Percentiles rank a stretch among this genome's conserved stretches.
Conservation (phyloP, 2,797 vertebrate species). For the Choloepus didactylus region DNA sequence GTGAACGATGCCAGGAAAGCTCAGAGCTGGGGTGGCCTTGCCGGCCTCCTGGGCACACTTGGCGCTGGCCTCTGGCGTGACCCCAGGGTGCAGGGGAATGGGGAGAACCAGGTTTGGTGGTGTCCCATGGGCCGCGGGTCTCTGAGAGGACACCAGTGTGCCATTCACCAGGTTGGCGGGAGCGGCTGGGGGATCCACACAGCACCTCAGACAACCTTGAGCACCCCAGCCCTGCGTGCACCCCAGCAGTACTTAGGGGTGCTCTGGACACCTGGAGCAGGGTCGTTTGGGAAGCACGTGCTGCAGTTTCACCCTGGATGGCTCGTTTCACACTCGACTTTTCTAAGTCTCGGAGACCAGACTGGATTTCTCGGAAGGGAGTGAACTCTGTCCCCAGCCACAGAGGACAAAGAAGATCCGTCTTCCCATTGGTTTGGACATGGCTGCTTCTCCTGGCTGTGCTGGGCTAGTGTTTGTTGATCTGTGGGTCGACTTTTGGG, state of each 20-base stretch:
- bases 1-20: neutral
- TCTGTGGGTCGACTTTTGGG: neutral
- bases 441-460: neutral
- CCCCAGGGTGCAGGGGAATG: neutral
- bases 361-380: neutral
- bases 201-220: too few relatives aligned
- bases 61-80: neutral
- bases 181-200: too few relatives aligned
- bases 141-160: too few relatives aligned
- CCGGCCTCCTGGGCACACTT: too few relatives aligned
- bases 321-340: neutral
- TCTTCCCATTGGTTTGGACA: neutral
- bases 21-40: neutral
- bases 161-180: too few relatives aligned
- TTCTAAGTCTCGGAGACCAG: conserved; percentile 38
- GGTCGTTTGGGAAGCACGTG: too few relatives aligned
- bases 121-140: too few relatives aligned
- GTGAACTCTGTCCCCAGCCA: neutral
- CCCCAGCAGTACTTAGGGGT: too few relatives aligned
- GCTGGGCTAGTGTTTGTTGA: neutral
- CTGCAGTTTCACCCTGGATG: neutral
- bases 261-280: too few relatives aligned
- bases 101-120: too few relatives aligned
- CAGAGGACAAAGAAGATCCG: neutral
- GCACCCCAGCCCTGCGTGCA: too few relatives aligned